Evolutionary conservation across 2,797 vertebrate species (phyloP), one percentile per base, ranked within the genome.

Genomic region (Macropus fuliginosus): DNA sequence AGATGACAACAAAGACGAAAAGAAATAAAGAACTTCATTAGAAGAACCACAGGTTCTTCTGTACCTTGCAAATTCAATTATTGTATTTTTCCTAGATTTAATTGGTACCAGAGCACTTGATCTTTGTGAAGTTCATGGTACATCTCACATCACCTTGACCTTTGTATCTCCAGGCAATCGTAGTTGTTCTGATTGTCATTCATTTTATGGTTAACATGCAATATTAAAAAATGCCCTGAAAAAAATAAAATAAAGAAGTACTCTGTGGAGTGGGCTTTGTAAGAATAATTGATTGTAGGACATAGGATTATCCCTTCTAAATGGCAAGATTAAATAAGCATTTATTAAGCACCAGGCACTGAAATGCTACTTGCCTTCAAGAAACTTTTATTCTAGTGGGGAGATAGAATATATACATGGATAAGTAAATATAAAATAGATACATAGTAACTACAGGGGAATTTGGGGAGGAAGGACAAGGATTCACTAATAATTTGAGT

Each of bases 241-340:
- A 55, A 55, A 56, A 56, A 24, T 16, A 55, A 56, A 56, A 56
- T n/a, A n/a, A 18, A 8, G n/a, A 18, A 74, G 34, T 74, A 2
- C n/a, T 74, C 66, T 40, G 91, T 92, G 66, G 66, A 94, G 91
- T 81, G 54, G 96, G 66, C 87, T 95, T 34, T 91, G 40, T 57
- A 81, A 92, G 93, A 96, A 97, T 92, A 55, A 40, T 1, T 92
- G 92, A 94, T 92, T 96, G 94, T 74, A 66, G 34, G 34, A 74
- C 6, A 18, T n/a, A 40, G n/a, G 18, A 74, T 74, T 74, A 1
- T 40, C n/a, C n/a, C n/a, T 74, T 74, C n/a, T 8, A 74, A 74
- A 9, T 74, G 16, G 66, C n/a, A 74, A 40, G 5, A 74, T 40
- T 74, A 40, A 74, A 40, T 74, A 74, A 74, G n/a, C 16, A 74